Percentiles rank a stretch among this genome's conserved stretches.
These are phyloP conservation scores for Hoplostethus mediterraneus DNA, from an alignment of 2,797 vertebrate genomes.

Conservation along the genomic window DNA sequence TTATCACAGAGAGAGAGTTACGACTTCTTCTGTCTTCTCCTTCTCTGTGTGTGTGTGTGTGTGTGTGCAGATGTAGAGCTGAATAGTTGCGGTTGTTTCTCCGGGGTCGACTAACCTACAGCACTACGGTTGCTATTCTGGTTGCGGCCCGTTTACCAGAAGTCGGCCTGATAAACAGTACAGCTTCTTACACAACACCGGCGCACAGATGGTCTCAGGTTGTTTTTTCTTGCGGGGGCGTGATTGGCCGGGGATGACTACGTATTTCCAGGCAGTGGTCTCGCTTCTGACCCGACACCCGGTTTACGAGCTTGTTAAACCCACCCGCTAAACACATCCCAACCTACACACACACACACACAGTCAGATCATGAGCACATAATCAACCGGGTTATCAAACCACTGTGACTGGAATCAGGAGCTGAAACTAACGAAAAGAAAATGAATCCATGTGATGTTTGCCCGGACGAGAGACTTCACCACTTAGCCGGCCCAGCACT, in stretches of 20 bases:
- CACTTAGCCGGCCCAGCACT: not conserved
- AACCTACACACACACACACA: conserved; percentile 1
- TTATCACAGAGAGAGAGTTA: conserved; percentile 66
- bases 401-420: not conserved
- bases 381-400: not conserved
- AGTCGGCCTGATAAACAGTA: conserved; percentile 30
- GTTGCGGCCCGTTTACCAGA: conserved; percentile 47
- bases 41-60: conserved; percentile 32
- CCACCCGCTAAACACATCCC: not conserved
- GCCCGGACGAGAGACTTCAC: not conserved
- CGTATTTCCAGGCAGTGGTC: conserved; percentile 40
- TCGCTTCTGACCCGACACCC: conserved; percentile 21
- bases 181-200: conserved; percentile 12
- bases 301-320: conserved; percentile 8
- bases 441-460: not conserved
- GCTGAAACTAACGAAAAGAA: not conserved
- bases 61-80: conserved; percentile 28
- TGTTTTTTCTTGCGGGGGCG: conserved; percentile 9
- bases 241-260: conserved; percentile 31
- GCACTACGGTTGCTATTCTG: conserved; percentile 23
- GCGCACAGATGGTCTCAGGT: conserved; percentile 10
- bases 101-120: conserved; percentile 48
- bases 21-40: conserved; percentile 38
- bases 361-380: not conserved
- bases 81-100: conserved; percentile 35